Conservation (phyloP, 1,140 invertebrate genomes). For the Andricus grossulariae region DNA sequence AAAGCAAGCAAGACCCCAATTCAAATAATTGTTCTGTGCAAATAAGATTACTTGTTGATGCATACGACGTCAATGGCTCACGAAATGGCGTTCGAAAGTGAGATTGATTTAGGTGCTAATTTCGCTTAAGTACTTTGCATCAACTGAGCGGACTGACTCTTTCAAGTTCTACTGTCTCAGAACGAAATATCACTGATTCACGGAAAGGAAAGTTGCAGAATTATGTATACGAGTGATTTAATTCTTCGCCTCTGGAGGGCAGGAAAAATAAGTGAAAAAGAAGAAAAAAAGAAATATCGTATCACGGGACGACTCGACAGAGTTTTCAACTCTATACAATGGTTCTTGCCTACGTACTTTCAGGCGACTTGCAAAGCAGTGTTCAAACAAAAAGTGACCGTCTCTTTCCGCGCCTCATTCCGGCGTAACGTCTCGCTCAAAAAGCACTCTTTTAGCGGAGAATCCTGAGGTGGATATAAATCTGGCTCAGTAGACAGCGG, state of each 20-base stretch:
- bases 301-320: conserved; percentile 27
- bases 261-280: neutral
- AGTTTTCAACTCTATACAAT: conserved; percentile 31
- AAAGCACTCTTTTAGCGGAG: conserved; percentile 18
- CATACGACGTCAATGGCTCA: neutral
- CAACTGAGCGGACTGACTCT: neutral
- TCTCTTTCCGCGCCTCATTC: conserved; percentile 29
- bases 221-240: conserved; percentile 31
- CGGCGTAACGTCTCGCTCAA: conserved; percentile 21
- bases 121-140: conserved; percentile 10
- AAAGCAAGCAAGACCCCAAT: conserved; percentile 5
- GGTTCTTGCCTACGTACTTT: conserved; percentile 23
- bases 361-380: conserved; percentile 31
- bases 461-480: conserved; percentile 30
- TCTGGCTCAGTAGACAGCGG: neutral
- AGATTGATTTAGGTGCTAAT: conserved; percentile 10
- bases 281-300: conserved; percentile 20
- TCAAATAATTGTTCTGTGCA: conserved; percentile 1
- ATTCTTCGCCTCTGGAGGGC: conserved; percentile 27
- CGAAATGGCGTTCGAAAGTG: conserved; percentile 2
- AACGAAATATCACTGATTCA: conserved; percentile 7
- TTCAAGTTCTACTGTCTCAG: neutral
- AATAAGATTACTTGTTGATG: conserved; percentile 22
- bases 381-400: conserved; percentile 31
- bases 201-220: conserved; percentile 14